Evolutionary conservation across 2,113 vertebrate genomes (phyloP).

Genomic region (Aix galericulata): DNA sequence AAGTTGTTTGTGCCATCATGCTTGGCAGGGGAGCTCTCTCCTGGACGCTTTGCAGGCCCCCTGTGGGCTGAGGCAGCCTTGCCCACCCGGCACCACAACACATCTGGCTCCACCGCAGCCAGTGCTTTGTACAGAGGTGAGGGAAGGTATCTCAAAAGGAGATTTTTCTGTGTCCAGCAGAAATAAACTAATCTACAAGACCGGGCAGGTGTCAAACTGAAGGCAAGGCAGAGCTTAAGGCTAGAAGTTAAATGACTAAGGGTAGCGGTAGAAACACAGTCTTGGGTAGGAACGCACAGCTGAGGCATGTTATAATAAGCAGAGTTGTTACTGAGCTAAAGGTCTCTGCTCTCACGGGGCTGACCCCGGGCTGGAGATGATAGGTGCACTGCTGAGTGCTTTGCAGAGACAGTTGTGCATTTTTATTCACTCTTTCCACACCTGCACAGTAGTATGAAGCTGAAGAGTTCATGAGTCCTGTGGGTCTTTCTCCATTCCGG

Average conservation of each 20-base stretch:
- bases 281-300: background rate
- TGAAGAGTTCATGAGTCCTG: constrained; percentile 10
- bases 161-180: constrained; percentile 20
- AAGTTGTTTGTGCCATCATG: background rate
- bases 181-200: constrained; percentile 49
- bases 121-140: background rate
- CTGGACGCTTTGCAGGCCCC: background rate
- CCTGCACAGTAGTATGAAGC: constrained; percentile 16
- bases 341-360: background rate
- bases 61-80: background rate
- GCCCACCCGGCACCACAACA: background rate
- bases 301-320: constrained; percentile 38
- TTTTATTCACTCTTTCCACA: constrained; percentile 55
- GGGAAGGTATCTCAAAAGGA: background rate
- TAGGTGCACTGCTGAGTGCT: constrained; percentile 16
- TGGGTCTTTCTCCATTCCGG: background rate
- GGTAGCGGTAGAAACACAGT: background rate
- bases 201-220: constrained; percentile 20
- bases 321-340: constrained; percentile 52
- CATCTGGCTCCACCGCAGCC: background rate
- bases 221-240: background rate
- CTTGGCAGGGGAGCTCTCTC: background rate
- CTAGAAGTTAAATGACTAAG: background rate
- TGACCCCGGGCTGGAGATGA: background rate
- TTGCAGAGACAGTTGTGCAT: background rate